phyloP scores from a whole-genome alignment of 2,797 vertebrate species.

The Catharus ustulatus region DNA sequence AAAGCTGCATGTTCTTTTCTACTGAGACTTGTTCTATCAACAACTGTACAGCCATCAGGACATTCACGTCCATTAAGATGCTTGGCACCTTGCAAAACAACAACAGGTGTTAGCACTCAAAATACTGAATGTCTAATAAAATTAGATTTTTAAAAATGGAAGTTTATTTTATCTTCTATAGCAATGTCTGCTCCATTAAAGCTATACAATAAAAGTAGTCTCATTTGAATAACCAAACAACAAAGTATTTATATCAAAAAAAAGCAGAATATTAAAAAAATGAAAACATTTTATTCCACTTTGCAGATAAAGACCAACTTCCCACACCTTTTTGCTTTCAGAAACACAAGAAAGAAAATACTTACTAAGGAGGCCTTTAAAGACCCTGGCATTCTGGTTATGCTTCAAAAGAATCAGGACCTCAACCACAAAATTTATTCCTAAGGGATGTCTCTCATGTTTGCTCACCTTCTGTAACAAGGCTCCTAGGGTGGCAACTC shows the following conservation, averaged over 20 bases:
- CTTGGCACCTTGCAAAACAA: constrained; percentile 82
- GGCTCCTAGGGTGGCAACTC: constrained; percentile 85
- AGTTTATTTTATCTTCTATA: background rate
- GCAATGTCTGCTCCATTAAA: background rate
- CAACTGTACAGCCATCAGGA: constrained; percentile 90
- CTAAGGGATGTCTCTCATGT: background rate
- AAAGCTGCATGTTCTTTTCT: constrained; percentile 89
- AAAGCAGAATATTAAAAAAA: background rate
- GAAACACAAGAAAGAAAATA: background rate
- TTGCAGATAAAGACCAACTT: background rate
- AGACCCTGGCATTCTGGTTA: background rate
- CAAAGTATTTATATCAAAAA: background rate
- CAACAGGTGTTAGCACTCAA: background rate
- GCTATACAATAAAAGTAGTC: background rate
- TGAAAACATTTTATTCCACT: background rate
- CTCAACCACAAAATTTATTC: background rate
- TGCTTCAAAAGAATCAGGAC: background rate
- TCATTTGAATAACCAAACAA: background rate
- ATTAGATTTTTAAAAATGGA: background rate
- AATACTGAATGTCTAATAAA: background rate
- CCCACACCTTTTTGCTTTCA: background rate
- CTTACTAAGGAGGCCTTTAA: background rate
- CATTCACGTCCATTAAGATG: constrained; percentile 90
- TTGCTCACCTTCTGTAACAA: constrained; percentile 90
- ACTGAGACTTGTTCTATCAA: constrained; percentile 91